Evolutionary conservation across 1,140 invertebrate genomes (phyloP).

Genomic region (Aphelenchoides avenae): DNA sequence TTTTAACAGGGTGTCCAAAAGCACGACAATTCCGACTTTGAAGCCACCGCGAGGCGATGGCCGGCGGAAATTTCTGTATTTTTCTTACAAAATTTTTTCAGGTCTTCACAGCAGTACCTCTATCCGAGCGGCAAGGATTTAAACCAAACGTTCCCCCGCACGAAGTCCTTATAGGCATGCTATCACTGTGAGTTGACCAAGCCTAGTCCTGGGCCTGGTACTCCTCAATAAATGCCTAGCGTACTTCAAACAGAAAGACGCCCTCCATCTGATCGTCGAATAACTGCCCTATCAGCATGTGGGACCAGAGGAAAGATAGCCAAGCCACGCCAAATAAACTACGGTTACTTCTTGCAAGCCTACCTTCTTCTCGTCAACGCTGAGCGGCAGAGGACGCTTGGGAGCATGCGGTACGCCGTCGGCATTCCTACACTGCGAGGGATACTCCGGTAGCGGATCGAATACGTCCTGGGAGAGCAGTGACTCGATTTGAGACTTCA

Average conservation of each 20-base stretch:
- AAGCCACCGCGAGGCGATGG: neutral
- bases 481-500: constrained; percentile 7
- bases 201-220: neutral
- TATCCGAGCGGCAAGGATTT: no score
- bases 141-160: no score
- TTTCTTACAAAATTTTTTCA: neutral
- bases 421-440: constrained; percentile 1
- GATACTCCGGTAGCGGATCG: constrained; percentile 10
- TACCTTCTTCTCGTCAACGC: constrained; percentile 41
- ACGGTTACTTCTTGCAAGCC: no score
- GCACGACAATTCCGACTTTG: neutral
- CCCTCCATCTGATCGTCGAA: neutral
- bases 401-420: constrained; percentile 40
- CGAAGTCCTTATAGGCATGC: no score
- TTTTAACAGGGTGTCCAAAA: neutral
- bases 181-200: neutral
- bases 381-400: constrained; percentile 42
- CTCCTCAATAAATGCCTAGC: neutral
- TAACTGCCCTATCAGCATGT: neutral
- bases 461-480: constrained; percentile 9
- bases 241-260: constrained; percentile 31
- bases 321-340: neutral
- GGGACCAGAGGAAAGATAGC: neutral
- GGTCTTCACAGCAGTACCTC: no score
- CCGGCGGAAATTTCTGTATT: neutral